phyloP scores from a whole-genome alignment of 2,797 vertebrate genomes.

The Pteronotus mesoamericanus region DNA sequence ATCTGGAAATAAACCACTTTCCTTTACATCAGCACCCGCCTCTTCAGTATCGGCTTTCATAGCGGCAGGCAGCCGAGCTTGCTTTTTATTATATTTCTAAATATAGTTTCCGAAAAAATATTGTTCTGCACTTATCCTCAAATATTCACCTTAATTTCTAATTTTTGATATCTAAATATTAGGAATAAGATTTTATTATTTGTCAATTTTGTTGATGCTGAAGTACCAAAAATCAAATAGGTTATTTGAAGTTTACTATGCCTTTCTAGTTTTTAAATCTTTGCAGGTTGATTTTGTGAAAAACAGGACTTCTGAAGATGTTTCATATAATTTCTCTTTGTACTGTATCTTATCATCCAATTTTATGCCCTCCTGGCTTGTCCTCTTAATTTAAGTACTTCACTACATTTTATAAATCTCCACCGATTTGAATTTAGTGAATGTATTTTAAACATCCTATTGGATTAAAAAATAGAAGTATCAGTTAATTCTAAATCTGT shows the following conservation, averaged over 20 bases:
- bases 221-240: not conserved
- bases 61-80: too few relatives aligned
- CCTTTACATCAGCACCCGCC: not conserved
- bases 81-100: not conserved
- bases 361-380: not conserved
- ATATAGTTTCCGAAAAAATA: not conserved
- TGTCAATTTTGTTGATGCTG: not conserved
- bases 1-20: not conserved
- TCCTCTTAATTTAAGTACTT: not conserved
- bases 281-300: not conserved
- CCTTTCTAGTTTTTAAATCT: not conserved
- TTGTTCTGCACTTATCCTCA: not conserved
- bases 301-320: not conserved
- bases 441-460: not conserved
- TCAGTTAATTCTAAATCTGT: not conserved
- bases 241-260: not conserved
- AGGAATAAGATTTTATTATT: not conserved
- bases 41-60: not conserved
- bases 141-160: not conserved
- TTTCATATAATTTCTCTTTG: not conserved
- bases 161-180: not conserved
- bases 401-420: not conserved
- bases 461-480: not conserved
- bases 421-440: constrained; percentile 42
- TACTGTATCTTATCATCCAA: not conserved